These are phyloP conservation scores for Entosphenus tridentatus DNA, from an alignment of 2,113 vertebrate species.

Conservation along the genomic window DNA sequence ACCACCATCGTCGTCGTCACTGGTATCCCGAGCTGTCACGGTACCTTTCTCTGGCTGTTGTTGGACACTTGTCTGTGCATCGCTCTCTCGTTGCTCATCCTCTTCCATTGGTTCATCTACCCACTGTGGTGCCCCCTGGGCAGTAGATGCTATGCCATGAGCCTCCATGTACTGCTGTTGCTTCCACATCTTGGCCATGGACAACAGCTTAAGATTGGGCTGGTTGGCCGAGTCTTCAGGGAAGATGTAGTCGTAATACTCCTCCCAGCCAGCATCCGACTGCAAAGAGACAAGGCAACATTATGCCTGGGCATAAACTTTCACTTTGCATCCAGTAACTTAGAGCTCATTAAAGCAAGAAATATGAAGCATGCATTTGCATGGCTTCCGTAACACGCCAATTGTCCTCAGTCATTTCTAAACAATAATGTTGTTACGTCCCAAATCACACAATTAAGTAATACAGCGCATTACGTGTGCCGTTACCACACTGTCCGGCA, in stretches of 20 bases:
- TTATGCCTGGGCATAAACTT: neutral
- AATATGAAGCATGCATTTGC: too few relatives aligned
- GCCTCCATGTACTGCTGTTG: slow-evolving; percentile 33
- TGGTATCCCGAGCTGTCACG: neutral
- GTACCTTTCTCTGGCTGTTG: neutral
- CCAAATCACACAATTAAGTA: neutral
- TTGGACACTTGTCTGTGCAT: too few relatives aligned
- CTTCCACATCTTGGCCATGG: slow-evolving; percentile 98
- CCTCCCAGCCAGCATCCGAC: slow-evolving; percentile 94
- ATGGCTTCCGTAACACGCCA: too few relatives aligned
- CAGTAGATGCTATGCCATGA: too few relatives aligned
- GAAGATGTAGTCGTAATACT: slow-evolving; percentile 97
- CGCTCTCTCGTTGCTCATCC: too few relatives aligned
- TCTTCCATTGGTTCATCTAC: too few relatives aligned
- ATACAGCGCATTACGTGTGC: neutral
- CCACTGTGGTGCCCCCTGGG: too few relatives aligned
- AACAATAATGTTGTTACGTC: too few relatives aligned
- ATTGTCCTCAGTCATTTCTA: too few relatives aligned
- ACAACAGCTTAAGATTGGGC: slow-evolving; percentile 84
- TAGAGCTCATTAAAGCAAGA: too few relatives aligned
- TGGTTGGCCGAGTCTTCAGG: slow-evolving; percentile 92
- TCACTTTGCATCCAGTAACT: neutral
- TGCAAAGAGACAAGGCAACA: slow-evolving; percentile 14
- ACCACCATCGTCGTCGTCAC: neutral
- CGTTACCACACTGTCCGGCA: too few relatives aligned